phyloP scores from a whole-genome alignment of 2,113 vertebrate genomes.

The Stegostoma tigrinum region DNA sequence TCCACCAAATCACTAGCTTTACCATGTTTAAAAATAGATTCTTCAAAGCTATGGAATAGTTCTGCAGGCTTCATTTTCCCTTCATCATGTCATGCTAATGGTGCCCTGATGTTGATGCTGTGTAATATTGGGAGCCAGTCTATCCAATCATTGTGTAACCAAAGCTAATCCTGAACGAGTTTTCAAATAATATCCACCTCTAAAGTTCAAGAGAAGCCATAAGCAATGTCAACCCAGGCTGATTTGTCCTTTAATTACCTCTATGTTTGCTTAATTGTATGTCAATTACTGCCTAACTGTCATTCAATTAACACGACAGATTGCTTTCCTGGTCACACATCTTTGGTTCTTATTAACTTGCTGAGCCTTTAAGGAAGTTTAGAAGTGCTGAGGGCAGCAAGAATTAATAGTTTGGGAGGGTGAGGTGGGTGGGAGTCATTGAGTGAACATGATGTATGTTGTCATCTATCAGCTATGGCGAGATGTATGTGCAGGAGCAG shows the following conservation, averaged over 20 bases:
- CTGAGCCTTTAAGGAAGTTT: neutral
- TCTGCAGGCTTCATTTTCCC: neutral
- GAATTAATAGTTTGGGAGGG: neutral
- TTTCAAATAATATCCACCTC: neutral
- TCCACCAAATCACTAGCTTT: neutral
- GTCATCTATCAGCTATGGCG: no score
- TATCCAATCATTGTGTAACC: neutral
- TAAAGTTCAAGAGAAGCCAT: neutral
- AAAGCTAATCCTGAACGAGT: neutral
- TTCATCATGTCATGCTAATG: neutral
- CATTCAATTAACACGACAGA: neutral
- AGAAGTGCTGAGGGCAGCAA: no score
- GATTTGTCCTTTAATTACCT: constrained; percentile 22
- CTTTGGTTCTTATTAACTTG: neutral
- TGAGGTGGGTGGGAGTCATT: no score
- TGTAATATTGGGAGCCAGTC: neutral
- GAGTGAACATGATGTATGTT: no score
- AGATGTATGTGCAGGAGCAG: no score
- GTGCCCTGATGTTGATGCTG: neutral
- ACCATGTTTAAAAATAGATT: neutral
- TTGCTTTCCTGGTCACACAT: neutral
- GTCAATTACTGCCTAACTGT: neutral
- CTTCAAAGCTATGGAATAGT: neutral
- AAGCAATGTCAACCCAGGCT: neutral
- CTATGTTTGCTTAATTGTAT: neutral